Conservation (phyloP, 2,113 vertebrate genomes). For the Centrocercus urophasianus region DNA sequence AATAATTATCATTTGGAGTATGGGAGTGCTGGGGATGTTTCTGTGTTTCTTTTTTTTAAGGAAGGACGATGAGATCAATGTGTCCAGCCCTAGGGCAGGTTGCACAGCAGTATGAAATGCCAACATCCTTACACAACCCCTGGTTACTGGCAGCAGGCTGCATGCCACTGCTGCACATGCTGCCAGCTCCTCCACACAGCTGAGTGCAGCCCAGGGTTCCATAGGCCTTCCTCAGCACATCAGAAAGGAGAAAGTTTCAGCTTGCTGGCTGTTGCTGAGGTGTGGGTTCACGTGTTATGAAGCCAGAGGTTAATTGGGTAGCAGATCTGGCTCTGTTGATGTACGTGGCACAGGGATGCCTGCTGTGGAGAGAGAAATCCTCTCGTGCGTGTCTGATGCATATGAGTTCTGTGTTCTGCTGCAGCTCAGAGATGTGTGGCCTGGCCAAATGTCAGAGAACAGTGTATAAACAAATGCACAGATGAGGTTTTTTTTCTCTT, state of each 20-base stretch:
- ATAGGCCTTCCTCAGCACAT: fast-evolving
- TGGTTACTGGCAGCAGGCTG: fast-evolving
- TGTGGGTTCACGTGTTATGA: fast-evolving
- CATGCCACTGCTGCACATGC: fast-evolving
- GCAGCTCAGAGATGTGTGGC: constrained; percentile 1
- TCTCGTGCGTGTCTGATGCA: fast-evolving
- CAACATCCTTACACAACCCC: fast-evolving
- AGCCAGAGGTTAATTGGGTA: fast-evolving
- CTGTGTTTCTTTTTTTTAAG: background rate
- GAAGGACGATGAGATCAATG: fast-evolving
- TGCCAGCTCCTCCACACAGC: fast-evolving
- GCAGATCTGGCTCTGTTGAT: background rate
- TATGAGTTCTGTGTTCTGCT: background rate
- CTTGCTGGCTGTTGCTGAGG: fast-evolving
- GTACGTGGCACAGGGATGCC: fast-evolving
- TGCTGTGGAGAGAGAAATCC: background rate
- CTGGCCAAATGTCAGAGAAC: background rate
- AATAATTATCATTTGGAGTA: background rate
- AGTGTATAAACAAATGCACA: background rate
- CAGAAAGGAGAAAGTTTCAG: background rate
- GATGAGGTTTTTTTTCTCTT: background rate
- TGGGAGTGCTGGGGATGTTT: background rate
- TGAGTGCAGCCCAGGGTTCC: fast-evolving
- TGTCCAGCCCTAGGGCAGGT: background rate
- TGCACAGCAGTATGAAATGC: fast-evolving